Base-by-base conservation (phyloP, 2,113 vertebrate species). In the Xenopus laevis region DNA sequence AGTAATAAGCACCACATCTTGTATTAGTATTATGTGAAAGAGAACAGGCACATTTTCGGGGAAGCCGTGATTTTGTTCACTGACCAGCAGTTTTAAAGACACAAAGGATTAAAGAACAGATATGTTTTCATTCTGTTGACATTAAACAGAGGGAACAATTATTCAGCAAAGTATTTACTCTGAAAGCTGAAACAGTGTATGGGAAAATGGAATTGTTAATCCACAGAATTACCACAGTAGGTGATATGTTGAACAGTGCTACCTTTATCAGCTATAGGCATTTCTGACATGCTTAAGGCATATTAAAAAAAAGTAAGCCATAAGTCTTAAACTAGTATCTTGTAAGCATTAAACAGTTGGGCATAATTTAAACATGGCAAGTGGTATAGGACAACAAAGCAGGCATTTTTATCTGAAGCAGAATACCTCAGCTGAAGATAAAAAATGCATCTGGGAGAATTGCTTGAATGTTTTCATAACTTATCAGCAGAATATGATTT, bases 1-100 rank as follows among this genome's bases (percentile, higher is more conserved):
- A 91, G 88, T 89, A 84, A 52, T 79, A 82, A 79, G 81, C 78
- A 81, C 78, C 79, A 68, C 77, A 79, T 83, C 85, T 79, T 81
- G 82, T 78, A 82, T 45, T 76, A 78, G 83, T 59, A 83, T 83
- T 84, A 79, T 86, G 85, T 85, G 85, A 86, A 84, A 85, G 79
- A 71, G 81, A 85, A 77, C 81, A 74, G 82, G 83, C 80, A 55
- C 73, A 86, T 79, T 86, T 88, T 81, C 71, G 83, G 52, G 79
- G 78, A 71, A 73, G 66, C 66, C 33, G 79, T 78, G 79, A 79
- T 84, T 84, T 83, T 80, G 80, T 79, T 84, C 82, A 68, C 80
- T 82, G 79, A 84, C 83, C 84, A 81, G 1, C 76, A 47, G 72
- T 57, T 82, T 69, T 79, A 58, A 71, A 81, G 23, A 71, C 75